Evolutionary conservation across 2,113 vertebrate species (phyloP).

Genomic region (Actinemys pallida): DNA sequence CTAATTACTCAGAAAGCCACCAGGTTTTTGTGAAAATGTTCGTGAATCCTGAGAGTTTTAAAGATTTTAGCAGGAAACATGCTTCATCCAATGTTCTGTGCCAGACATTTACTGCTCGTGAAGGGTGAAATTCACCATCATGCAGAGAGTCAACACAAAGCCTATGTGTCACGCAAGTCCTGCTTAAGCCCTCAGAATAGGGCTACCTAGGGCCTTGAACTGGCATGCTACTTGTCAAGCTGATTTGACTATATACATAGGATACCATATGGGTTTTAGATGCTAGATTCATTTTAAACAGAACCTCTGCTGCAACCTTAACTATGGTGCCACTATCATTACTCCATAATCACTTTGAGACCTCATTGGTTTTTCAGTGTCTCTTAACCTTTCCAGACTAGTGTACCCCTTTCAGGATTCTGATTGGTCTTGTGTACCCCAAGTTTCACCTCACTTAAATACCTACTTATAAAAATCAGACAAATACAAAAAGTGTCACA

Average conservation of each 20-base stretch:
- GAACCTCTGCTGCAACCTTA: not conserved
- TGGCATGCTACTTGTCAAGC: not conserved
- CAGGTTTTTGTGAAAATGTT: not conserved
- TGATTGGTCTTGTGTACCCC: too few species aligned
- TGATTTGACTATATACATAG: not conserved
- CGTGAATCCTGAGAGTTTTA: not conserved
- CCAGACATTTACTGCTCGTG: not conserved
- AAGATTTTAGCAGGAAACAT: not conserved
- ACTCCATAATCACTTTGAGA: conserved; percentile 23
- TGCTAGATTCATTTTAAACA: not conserved
- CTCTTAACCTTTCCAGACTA: too few species aligned
- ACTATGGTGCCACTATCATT: not conserved
- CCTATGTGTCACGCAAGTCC: not conserved
- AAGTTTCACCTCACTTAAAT: too few species aligned
- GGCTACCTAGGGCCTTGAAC: not conserved
- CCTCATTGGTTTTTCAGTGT: rapidly evolving
- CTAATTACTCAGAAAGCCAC: not conserved
- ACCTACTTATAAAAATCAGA: too few species aligned
- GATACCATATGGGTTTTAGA: not conserved
- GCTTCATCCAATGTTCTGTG: not conserved
- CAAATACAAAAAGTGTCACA: too few species aligned
- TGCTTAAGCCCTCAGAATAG: not conserved
- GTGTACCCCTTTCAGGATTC: too few species aligned
- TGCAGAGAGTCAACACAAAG: rapidly evolving
- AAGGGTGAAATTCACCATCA: not conserved